phyloP scores from a whole-genome alignment of 1,140 invertebrate species.

The Condylostylus longicornis region DNA sequence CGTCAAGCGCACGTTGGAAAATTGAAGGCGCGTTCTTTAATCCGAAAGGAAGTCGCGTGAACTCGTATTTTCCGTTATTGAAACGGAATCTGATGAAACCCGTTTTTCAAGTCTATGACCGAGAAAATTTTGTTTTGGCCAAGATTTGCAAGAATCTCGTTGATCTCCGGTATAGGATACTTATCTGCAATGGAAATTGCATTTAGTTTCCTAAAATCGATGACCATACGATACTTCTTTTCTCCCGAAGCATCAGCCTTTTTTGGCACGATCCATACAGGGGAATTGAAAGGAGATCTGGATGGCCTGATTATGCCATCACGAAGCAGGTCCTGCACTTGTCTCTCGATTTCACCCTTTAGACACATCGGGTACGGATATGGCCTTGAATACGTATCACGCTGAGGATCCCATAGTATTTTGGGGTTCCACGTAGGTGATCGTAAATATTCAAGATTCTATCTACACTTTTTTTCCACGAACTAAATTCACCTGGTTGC shows the following conservation, averaged over 20 bases:
- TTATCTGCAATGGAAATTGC: constrained; percentile 21
- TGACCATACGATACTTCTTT: constrained; percentile 19
- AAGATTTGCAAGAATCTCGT: constrained; percentile 31
- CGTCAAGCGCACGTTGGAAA: no score
- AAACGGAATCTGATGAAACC: constrained; percentile 34
- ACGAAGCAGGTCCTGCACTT: constrained; percentile 10
- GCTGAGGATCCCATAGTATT: no score
- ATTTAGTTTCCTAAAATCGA: constrained; percentile 24
- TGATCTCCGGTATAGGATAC: constrained; percentile 37
- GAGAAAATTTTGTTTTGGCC: constrained; percentile 27
- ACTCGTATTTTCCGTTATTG: constrained; percentile 23
- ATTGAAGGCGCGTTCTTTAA: no score
- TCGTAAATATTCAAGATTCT: no score
- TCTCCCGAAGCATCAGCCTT: constrained; percentile 10
- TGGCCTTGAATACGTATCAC: constrained; percentile 9
- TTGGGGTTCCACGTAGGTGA: no score
- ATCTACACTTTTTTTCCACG: no score
- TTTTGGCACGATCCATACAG: constrained; percentile 4
- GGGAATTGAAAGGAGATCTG: constrained; percentile 3
- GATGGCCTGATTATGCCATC: constrained; percentile 17
- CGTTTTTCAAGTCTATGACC: constrained; percentile 30
- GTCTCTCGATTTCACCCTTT: constrained; percentile 13
- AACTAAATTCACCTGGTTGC: no score
- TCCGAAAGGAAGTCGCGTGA: no score
- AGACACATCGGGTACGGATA: constrained; percentile 12